These are phyloP conservation scores for Taenioides sp. DNA, from an alignment of 2,797 vertebrate species.

Conservation along the genomic window DNA sequence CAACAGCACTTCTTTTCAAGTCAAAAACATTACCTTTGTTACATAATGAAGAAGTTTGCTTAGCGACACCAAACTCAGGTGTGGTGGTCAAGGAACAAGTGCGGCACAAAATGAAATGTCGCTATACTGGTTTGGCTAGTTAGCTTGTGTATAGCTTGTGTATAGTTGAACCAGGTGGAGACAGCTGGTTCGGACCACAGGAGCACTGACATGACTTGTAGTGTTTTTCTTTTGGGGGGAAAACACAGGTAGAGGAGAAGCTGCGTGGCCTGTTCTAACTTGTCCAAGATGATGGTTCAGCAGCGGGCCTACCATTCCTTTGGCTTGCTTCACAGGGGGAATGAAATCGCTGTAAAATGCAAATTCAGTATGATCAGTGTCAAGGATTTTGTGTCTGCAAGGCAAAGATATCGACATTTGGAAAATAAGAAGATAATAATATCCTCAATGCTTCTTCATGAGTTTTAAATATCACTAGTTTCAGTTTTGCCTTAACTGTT, in stretches of 20 bases:
- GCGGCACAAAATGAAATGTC: constrained; percentile 30
- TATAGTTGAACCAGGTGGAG: constrained; percentile 33
- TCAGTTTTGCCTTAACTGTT: background rate
- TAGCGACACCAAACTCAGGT: constrained; percentile 1
- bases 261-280: constrained; percentile 68
- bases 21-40: background rate
- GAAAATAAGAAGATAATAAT: background rate
- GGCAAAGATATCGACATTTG: background rate
- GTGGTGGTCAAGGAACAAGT: constrained; percentile 29
- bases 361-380: constrained; percentile 15
- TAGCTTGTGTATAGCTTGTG: constrained; percentile 25
- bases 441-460: background rate
- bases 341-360: constrained; percentile 26
- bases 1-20: background rate
- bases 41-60: background rate
- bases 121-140: constrained; percentile 52
- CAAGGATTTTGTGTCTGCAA: constrained; percentile 10
- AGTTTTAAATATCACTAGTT: background rate
- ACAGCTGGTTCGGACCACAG: constrained; percentile 56
- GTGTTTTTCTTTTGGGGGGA: constrained; percentile 56
- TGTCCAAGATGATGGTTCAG: constrained; percentile 67
- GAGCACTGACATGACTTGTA: constrained; percentile 46
- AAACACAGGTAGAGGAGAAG: constrained; percentile 42
- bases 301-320: constrained; percentile 63
- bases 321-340: constrained; percentile 31